Percentiles rank a stretch among this genome's conserved stretches.
Evolutionary conservation across 2,113 vertebrate genomes (phyloP).

Genomic region (Chaenocephalus aceratus): DNA sequence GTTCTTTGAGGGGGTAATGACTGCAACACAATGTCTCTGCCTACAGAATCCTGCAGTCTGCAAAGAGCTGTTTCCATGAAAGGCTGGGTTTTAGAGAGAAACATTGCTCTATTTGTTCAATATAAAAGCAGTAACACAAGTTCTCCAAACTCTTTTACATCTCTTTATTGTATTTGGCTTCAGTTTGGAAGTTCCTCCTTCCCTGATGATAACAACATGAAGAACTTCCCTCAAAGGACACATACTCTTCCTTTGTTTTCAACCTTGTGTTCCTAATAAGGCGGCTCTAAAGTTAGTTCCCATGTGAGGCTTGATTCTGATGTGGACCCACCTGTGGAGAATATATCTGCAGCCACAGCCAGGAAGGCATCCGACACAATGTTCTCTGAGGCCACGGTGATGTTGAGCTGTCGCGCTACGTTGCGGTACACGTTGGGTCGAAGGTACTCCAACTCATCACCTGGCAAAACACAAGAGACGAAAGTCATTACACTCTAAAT

Average conservation of each 20-base stretch:
- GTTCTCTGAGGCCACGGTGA: slow-evolving; percentile 90
- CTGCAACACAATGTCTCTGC: slow-evolving; percentile 1
- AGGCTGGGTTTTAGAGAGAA: neutral
- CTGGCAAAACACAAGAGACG: slow-evolving; percentile 71
- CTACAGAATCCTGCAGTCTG: neutral
- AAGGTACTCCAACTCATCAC: slow-evolving; percentile 96
- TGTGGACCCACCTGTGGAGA: slow-evolving; percentile 89
- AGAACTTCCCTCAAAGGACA: slow-evolving; percentile 42
- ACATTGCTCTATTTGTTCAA: neutral
- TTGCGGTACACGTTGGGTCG: slow-evolving; percentile 94
- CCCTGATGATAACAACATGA: neutral
- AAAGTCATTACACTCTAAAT: neutral
- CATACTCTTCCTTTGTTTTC: slow-evolving; percentile 8
- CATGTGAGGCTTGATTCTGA: neutral
- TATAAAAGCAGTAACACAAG: neutral
- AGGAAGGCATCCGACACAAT: slow-evolving; percentile 94
- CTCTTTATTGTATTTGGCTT: slow-evolving; percentile 18
- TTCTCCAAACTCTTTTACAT: slow-evolving; percentile 13
- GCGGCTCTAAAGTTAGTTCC: slow-evolving; percentile 2
- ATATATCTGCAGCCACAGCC: slow-evolving; percentile 94
- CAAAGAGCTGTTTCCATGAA: slow-evolving; percentile 28
- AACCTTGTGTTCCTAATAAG: neutral
- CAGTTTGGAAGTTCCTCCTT: slow-evolving; percentile 34
- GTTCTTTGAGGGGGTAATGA: slow-evolving; percentile 47
- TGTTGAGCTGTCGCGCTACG: slow-evolving; percentile 92